Conservation (phyloP, 2,113 vertebrate genomes). For the Siphamia tubifer region DNA sequence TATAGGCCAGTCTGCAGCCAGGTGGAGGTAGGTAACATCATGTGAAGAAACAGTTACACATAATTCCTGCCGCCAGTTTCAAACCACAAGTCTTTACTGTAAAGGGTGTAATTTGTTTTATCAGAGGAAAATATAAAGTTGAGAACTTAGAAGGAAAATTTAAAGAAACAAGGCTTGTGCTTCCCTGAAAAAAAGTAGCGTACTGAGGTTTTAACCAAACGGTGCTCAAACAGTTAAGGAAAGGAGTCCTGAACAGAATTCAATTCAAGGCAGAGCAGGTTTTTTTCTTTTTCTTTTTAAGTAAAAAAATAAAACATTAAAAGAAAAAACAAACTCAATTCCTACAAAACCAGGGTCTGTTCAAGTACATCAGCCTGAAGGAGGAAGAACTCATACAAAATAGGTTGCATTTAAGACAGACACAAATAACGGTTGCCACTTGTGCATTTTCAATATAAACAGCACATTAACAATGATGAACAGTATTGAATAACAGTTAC, state of each 20-base stretch:
- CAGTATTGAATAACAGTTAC: slow-evolving; percentile 3
- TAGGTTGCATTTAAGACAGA: slow-evolving; percentile 32
- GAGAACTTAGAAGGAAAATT: not conserved
- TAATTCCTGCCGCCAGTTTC: not conserved
- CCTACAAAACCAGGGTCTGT: not conserved
- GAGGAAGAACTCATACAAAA: slow-evolving; percentile 27
- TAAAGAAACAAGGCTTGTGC: not conserved
- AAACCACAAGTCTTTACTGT: slow-evolving; percentile 15
- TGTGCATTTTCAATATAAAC: slow-evolving; percentile 7
- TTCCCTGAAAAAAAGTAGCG: slow-evolving; percentile 2
- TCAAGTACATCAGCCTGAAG: slow-evolving; percentile 17
- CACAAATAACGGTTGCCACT: not conserved
- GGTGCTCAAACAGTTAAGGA: not conserved
- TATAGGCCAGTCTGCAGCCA: slow-evolving; percentile 37
- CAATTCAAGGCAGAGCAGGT: slow-evolving; percentile 44
- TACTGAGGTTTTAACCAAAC: slow-evolving; percentile 20
- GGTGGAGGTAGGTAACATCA: slow-evolving; percentile 77
- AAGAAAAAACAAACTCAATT: not conserved
- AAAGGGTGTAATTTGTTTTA: not conserved
- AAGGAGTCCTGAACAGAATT: slow-evolving; percentile 27
- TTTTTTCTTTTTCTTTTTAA: not conserved
- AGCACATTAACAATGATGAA: not conserved
- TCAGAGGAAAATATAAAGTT: not conserved
- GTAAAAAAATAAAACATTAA: not conserved
- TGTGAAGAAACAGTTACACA: slow-evolving; percentile 17